Conservation (phyloP, 2,888 invertebrate genomes). For the Cosmia pyralina region DNA sequence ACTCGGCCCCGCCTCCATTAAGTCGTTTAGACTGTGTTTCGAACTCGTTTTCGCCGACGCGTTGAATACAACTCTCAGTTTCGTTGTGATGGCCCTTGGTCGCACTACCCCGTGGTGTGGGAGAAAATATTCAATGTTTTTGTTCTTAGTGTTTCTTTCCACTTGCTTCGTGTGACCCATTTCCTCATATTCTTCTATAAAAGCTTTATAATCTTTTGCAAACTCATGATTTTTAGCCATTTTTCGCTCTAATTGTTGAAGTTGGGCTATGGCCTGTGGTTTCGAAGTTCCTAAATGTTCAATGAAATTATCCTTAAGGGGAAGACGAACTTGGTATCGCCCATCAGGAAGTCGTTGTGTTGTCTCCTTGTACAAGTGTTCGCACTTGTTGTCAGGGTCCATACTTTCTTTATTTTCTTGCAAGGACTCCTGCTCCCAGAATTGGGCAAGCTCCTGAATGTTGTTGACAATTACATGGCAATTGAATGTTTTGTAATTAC, state of each 20-base stretch:
- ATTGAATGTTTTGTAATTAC: constrained; percentile 8
- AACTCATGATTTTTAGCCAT: neutral
- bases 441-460: constrained; percentile 5
- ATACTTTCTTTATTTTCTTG: neutral
- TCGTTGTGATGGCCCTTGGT: neutral
- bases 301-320: constrained; percentile 4
- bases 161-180: constrained; percentile 8
- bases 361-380: neutral
- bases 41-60: neutral
- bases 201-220: neutral
- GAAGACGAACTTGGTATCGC: no score
- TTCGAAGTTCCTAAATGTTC: constrained; percentile 5
- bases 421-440: constrained; percentile 1
- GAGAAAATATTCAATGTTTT: neutral
- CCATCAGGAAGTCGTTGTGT: constrained; percentile 12
- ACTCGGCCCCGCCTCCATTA: no score
- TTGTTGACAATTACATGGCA: constrained; percentile 9
- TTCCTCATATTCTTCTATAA: constrained; percentile 11
- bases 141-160: neutral
- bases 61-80: neutral
- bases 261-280: constrained; percentile 3
- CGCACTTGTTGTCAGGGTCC: no score
- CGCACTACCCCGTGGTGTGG: no score
- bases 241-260: constrained; percentile 7
- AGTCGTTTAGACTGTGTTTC: no score